Percentiles rank a stretch among this genome's conserved stretches.
These are phyloP conservation scores for Coreoperca whiteheadi DNA, from an alignment of 2,113 vertebrate species.

Conservation along the genomic window DNA sequence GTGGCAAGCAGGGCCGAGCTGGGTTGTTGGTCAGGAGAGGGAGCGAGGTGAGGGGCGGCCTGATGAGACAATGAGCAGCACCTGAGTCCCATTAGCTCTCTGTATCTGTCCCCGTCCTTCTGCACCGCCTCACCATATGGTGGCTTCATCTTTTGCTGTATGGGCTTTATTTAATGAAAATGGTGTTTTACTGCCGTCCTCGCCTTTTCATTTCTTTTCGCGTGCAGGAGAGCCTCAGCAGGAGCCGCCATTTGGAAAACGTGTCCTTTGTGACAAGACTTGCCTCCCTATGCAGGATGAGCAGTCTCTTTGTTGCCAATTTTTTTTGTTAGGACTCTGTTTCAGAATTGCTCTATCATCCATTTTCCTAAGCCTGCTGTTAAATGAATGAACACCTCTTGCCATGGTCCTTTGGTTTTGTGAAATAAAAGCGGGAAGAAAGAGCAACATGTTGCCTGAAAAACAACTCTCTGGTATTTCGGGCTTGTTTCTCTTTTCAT, in stretches of 20 bases:
- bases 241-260: conserved; percentile 37
- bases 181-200: conserved; percentile 33
- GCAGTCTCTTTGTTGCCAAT: conserved; percentile 52
- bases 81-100: conserved; percentile 80
- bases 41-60: conserved; percentile 61
- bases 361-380: conserved; percentile 30
- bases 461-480: conserved; percentile 6
- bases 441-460: not conserved
- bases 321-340: conserved; percentile 58
- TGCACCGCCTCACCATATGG: conserved; percentile 61
- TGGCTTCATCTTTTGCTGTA: conserved; percentile 49
- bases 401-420: conserved; percentile 34
- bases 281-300: conserved; percentile 39
- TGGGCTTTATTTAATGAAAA: conserved; percentile 61
- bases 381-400: conserved; percentile 51
- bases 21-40: conserved; percentile 55
- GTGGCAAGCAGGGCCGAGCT: conserved; percentile 26
- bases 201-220: conserved; percentile 43
- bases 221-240: conserved; percentile 22
- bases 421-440: conserved; percentile 15
- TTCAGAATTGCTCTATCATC: conserved; percentile 59
- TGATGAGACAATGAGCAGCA: conserved; percentile 74
- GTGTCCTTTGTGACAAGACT: conserved; percentile 47
- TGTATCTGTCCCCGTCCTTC: conserved; percentile 58
- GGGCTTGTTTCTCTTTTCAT: conserved; percentile 16